Conservation (phyloP, 2,797 vertebrate species). For the Etheostoma nigrum region DNA sequence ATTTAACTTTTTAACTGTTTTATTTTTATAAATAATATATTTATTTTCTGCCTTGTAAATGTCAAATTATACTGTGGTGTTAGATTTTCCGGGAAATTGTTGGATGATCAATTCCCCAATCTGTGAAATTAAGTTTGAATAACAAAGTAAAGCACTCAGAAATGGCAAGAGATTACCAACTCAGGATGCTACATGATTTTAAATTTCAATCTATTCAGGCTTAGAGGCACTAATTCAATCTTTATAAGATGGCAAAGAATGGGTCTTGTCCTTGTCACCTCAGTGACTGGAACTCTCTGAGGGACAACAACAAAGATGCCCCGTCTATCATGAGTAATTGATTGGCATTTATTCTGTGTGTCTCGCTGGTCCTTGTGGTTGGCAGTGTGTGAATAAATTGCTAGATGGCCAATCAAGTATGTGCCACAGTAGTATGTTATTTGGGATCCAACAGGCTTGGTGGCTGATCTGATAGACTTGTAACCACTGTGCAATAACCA, state of each 20-base stretch:
- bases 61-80: slow-evolving; percentile 1
- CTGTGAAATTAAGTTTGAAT: slow-evolving; percentile 12
- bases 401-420: slow-evolving; percentile 55
- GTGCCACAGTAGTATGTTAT: slow-evolving; percentile 19
- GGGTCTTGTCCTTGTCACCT: slow-evolving; percentile 27
- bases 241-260: slow-evolving; percentile 20
- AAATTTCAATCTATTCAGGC: too few relatives aligned
- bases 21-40: too few relatives aligned
- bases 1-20: too few relatives aligned
- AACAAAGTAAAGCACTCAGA: slow-evolving; percentile 12
- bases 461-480: slow-evolving; percentile 22
- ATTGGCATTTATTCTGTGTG: slow-evolving; percentile 36
- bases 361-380: slow-evolving; percentile 25
- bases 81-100: slow-evolving; percentile 21
- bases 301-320: slow-evolving; percentile 26
- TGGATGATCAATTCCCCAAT: slow-evolving; percentile 19
- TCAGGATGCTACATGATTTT: slow-evolving; percentile 33
- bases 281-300: slow-evolving; percentile 24
- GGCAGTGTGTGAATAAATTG: slow-evolving; percentile 32
- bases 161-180: slow-evolving; percentile 18
- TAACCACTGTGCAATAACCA: slow-evolving; percentile 35
- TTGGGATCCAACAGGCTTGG: slow-evolving; percentile 17
- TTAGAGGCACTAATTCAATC: slow-evolving; percentile 35
- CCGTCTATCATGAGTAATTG: slow-evolving; percentile 41
- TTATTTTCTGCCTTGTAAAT: slow-evolving; percentile 11